Conservation (phyloP, 2,113 vertebrate species). For the Lepisosteus osseus region DNA sequence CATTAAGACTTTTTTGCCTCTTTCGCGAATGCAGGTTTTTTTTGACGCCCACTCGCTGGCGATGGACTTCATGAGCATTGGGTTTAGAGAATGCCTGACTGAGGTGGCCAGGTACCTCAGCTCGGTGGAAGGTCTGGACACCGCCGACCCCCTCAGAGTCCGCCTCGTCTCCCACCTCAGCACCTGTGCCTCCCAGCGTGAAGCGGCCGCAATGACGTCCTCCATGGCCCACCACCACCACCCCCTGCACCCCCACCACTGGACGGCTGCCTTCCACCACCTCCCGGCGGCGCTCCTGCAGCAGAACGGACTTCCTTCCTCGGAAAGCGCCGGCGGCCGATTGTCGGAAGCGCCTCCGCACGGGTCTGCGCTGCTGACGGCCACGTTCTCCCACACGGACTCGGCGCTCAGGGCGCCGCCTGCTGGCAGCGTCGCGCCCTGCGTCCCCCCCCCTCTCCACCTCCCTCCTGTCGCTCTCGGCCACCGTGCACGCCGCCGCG, state of each 20-base stretch:
- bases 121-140: slow-evolving; percentile 83
- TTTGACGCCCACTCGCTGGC: slow-evolving; percentile 84
- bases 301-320: slow-evolving; percentile 63
- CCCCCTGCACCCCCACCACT: slow-evolving; percentile 75
- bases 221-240: slow-evolving; percentile 69
- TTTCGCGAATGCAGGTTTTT: slow-evolving; percentile 66
- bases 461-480: slow-evolving; percentile 81
- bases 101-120: slow-evolving; percentile 88
- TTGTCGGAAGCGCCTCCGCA: slow-evolving; percentile 63
- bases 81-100: slow-evolving; percentile 86
- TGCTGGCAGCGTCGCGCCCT: slow-evolving; percentile 64
- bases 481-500: slow-evolving; percentile 74
- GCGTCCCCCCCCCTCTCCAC: slow-evolving; percentile 73
- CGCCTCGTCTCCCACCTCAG: slow-evolving; percentile 90
- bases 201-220: slow-evolving; percentile 76
- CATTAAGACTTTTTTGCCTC: too few species aligned
- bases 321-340: slow-evolving; percentile 60
- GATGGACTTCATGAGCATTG: slow-evolving; percentile 96
- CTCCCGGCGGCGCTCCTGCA: slow-evolving; percentile 71
- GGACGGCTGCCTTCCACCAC: slow-evolving; percentile 77
- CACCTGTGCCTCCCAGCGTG: slow-evolving; percentile 83
- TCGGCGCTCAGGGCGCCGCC: slow-evolving; percentile 70
- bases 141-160: slow-evolving; percentile 72
- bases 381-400: slow-evolving; percentile 74
- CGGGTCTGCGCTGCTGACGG: slow-evolving; percentile 67